Percentiles rank a stretch among this genome's conserved stretches.
phyloP scores from a whole-genome alignment of 2,888 invertebrate species.

The Nomada ferruginata region DNA sequence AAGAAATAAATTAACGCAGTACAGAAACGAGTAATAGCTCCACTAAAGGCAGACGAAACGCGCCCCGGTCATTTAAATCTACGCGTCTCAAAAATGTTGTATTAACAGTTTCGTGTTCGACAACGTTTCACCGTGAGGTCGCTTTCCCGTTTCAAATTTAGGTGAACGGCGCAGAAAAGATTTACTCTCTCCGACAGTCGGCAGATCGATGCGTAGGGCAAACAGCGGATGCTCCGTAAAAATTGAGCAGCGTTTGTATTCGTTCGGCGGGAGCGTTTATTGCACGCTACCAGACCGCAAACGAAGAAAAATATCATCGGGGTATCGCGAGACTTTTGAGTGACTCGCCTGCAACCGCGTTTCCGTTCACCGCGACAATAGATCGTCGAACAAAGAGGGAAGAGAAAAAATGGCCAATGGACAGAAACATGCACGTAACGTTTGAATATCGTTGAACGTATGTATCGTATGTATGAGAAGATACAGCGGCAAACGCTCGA shows the following conservation, averaged over 20 bases:
- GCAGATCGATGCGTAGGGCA: constrained; percentile 13
- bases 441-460: constrained; percentile 30
- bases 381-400: constrained; percentile 42
- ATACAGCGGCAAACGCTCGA: constrained; percentile 33
- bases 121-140: neutral
- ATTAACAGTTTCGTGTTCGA: neutral
- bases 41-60: no score
- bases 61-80: no score
- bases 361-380: constrained; percentile 13
- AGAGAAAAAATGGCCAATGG: constrained; percentile 24
- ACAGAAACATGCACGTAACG: constrained; percentile 24
- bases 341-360: constrained; percentile 13
- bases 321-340: constrained; percentile 27
- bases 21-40: neutral
- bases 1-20: neutral
- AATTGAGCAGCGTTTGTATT: constrained; percentile 44
- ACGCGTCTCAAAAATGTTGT: no score
- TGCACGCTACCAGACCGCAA: neutral
- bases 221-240: constrained; percentile 7
- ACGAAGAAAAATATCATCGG: constrained; percentile 50
- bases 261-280: constrained; percentile 36
- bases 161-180: neutral
- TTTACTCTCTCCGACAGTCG: constrained; percentile 1
- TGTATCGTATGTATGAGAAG: neutral
- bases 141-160: constrained; percentile 11